These are phyloP conservation scores for Asteroscopus sphinx DNA, from an alignment of 2,888 invertebrate genomes.

Conservation along the genomic window DNA sequence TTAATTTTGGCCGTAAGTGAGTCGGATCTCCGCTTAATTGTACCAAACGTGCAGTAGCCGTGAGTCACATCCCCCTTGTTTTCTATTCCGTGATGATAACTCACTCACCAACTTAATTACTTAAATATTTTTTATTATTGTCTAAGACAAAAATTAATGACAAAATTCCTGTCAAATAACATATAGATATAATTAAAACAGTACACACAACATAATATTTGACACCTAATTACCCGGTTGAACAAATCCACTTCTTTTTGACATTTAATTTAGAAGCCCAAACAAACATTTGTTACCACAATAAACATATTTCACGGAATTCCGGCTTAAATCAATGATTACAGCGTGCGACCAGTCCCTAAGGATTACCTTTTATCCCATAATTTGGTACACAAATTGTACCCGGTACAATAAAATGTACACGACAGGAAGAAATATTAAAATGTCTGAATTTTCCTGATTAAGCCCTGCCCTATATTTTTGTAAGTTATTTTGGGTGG, in stretches of 20 bases:
- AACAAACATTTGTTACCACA: conserved; percentile 31
- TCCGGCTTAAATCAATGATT: conserved; percentile 50
- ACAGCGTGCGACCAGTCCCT: conserved; percentile 24
- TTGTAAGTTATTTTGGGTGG: not conserved
- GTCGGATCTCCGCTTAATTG: too few relatives aligned
- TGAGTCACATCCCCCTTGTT: too few relatives aligned
- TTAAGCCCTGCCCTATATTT: conserved; percentile 8
- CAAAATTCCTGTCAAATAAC: too few relatives aligned
- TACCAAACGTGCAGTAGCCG: too few relatives aligned
- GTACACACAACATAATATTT: not conserved
- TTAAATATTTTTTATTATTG: too few relatives aligned
- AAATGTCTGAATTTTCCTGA: conserved; percentile 29
- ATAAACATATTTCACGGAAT: conserved; percentile 36
- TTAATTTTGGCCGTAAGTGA: too few relatives aligned
- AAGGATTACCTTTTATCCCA: conserved; percentile 15
- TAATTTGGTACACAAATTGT: conserved; percentile 49
- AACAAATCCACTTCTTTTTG: conserved; percentile 14
- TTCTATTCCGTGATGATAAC: too few relatives aligned
- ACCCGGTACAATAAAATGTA: conserved; percentile 36
- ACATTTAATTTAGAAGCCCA: conserved; percentile 41
- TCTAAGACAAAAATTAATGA: too few relatives aligned
- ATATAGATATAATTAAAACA: too few relatives aligned
- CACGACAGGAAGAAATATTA: conserved; percentile 29
- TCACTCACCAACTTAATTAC: too few relatives aligned
- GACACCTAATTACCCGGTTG: conserved; percentile 31